These are phyloP conservation scores for Meandrina meandrites DNA, from an alignment of 92 coral and sea anemone species.

Conservation along the genomic window DNA sequence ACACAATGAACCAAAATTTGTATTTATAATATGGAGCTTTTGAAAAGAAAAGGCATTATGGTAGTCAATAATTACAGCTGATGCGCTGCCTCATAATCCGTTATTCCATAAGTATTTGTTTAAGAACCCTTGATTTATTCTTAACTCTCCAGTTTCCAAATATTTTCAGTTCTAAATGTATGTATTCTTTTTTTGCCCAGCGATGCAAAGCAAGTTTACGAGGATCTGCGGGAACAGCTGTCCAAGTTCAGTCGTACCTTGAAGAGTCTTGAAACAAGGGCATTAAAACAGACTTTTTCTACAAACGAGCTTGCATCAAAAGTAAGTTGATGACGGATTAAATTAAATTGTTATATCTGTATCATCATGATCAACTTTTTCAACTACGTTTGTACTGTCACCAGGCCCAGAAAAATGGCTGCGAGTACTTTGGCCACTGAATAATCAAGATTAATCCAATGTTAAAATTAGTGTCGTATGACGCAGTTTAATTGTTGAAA, in stretches of 20 bases:
- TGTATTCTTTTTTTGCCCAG: neutral
- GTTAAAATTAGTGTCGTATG: no score
- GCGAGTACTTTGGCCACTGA: neutral
- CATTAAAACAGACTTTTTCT: conserved; percentile 32
- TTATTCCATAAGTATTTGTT: neutral
- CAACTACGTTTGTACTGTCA: neutral
- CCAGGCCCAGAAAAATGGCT: neutral
- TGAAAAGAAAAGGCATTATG: no score
- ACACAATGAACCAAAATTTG: no score
- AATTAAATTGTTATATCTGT: neutral
- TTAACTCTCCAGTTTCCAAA: neutral
- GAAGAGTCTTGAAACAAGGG: conserved; percentile 25
- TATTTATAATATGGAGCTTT: no score
- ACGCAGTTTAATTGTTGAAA: no score
- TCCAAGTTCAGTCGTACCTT: conserved; percentile 16
- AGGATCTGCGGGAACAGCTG: conserved; percentile 15
- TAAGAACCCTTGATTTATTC: neutral
- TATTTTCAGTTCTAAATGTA: neutral
- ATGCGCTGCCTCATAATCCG: no score
- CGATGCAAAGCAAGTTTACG: conserved; percentile 18
- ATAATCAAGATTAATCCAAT: neutral
- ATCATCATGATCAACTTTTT: no score
- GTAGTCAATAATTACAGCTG: no score
- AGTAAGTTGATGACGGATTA: neutral
- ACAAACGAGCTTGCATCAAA: conserved; percentile 28